Conservation (phyloP, 2,113 vertebrate genomes). For the Pelmatolapia mariae region DNA sequence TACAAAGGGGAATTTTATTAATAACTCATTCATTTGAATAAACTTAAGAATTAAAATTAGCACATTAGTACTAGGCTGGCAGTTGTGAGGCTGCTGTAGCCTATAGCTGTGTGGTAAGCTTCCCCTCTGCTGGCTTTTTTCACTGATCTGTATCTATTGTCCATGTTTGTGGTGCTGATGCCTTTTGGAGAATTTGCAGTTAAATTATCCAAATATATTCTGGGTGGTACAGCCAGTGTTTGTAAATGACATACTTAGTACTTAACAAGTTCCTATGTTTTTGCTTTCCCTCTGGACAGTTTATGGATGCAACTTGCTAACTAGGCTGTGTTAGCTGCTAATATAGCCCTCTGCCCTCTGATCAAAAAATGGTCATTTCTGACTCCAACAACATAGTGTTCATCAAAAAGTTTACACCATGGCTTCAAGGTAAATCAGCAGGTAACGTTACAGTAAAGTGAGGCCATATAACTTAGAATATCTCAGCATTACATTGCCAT, state of each 20-base stretch:
- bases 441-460: background rate
- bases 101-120: background rate
- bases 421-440: background rate
- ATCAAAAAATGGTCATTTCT: rapidly evolving
- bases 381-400: background rate
- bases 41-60: background rate
- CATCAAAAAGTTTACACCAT: rapidly evolving
- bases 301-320: background rate
- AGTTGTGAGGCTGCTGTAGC: background rate
- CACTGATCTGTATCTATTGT: background rate
- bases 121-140: background rate
- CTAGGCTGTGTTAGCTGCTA: background rate
- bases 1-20: background rate
- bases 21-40: background rate
- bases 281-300: background rate
- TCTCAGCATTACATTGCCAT: background rate
- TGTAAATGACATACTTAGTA: background rate
- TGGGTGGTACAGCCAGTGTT: background rate
- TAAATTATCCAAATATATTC: background rate
- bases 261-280: background rate
- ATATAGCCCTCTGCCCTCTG: background rate
- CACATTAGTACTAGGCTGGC: background rate
- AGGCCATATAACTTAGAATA: background rate
- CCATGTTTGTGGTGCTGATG: background rate
- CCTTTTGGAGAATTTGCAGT: background rate